A percentile compares a stretch with the other conserved stretches of the same genome.
Evolutionary conservation across 2,797 vertebrate genomes (phyloP).

Genomic region (Pterois miles): DNA sequence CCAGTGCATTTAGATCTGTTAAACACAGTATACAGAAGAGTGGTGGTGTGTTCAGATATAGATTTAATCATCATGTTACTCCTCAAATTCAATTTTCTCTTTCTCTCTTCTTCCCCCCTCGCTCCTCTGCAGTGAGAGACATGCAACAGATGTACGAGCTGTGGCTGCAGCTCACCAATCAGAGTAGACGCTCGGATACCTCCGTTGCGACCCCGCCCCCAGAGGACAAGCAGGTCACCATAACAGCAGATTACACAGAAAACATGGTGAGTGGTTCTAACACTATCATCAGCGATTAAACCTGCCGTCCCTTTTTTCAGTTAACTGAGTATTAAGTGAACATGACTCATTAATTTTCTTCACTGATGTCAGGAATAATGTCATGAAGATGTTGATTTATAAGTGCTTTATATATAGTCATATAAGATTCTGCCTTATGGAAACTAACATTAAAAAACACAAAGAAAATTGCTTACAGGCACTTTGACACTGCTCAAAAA

Average conservation of each 20-base stretch:
- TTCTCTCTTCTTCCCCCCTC: neutral
- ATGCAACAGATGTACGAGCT: constrained; percentile 99
- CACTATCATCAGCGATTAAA: neutral
- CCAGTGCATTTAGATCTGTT: neutral
- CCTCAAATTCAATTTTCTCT: neutral
- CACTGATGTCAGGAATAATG: too few species aligned
- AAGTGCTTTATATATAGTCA: too few species aligned
- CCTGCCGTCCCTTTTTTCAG: too few species aligned
- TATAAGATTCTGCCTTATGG: too few species aligned
- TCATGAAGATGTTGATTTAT: neutral
- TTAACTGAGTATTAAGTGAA: neutral
- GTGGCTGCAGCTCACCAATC: constrained; percentile 96
- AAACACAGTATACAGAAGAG: neutral
- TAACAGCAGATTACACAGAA: constrained; percentile 95
- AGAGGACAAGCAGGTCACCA: constrained; percentile 96
- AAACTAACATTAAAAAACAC: too few species aligned
- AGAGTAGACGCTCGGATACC: constrained; percentile 89
- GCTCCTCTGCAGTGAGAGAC: constrained; percentile 88
- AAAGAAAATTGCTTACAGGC: too few species aligned
- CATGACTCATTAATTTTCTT: neutral
- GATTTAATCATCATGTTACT: neutral
- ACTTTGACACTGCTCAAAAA: too few species aligned
- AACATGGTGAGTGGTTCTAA: constrained; percentile 86
- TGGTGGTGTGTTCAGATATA: neutral
- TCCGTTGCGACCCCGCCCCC: constrained; percentile 88